A percentile compares a stretch with the other conserved stretches of the same genome.
These are phyloP conservation scores for Drosophila elegans DNA, from an alignment of 1,140 invertebrate genomes.

Conservation along the genomic window DNA sequence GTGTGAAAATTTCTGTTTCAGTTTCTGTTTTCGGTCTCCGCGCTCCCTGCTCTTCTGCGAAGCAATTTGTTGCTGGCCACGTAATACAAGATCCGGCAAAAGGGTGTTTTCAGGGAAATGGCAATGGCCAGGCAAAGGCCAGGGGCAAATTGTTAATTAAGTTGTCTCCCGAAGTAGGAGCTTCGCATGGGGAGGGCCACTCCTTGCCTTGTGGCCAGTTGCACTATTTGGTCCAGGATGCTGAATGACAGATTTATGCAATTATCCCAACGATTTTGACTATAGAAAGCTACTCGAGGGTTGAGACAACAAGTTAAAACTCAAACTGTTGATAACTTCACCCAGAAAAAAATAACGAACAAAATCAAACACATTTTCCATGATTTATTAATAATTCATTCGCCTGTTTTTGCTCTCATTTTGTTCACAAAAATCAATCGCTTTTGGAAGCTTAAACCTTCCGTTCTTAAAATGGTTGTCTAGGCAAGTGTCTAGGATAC, in stretches of 20 bases:
- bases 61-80: conserved; percentile 49
- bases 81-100: conserved; percentile 13
- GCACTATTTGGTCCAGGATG: conserved; percentile 21
- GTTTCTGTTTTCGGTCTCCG: conserved; percentile 14
- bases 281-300: no score
- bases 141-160: conserved; percentile 55
- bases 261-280: not conserved
- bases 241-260: conserved; percentile 22
- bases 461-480: no score
- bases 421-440: no score
- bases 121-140: conserved; percentile 27
- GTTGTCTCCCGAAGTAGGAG: conserved; percentile 29
- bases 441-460: no score
- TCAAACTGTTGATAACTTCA: no score
- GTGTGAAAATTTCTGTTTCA: conserved; percentile 56
- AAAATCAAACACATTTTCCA: no score
- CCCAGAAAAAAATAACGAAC: no score
- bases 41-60: conserved; percentile 13
- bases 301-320: no score
- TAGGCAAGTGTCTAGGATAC: no score
- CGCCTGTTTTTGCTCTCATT: no score
- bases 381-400: no score
- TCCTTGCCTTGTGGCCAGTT: conserved; percentile 4
- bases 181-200: not conserved
- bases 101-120: conserved; percentile 40